Base-by-base conservation (phyloP, 1,140 invertebrate genomes). In the Eupristina koningsbergeri region DNA sequence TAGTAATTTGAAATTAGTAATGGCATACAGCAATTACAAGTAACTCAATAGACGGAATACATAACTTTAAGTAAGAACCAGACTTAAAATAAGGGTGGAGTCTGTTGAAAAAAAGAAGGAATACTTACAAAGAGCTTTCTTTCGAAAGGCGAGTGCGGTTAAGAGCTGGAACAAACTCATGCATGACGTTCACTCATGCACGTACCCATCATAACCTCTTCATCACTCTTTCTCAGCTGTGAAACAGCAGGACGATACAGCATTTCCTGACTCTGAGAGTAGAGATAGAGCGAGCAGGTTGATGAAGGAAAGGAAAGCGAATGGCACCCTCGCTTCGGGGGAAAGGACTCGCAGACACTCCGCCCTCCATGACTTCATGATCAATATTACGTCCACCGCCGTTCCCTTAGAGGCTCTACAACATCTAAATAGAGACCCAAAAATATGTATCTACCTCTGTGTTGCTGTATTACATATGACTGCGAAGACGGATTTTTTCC, bases 341-440 rank as follows among this genome's bases (percentile, higher is more conserved):
- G 85, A 87, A 88, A 87, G 87, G 81, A 88, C 75, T 87, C 87
- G 90, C 90, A 91, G 91, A 91, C 91, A 91, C 87, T 87, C 89
- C 86, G 86, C 87, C 87, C 87, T 75, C 88, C 26, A 89, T 86
- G 53, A 89, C 87, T 87, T 89, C 90, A 91, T 91, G 90, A 92
- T 92, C 91, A 92, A 92, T 92, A 92, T 92, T 92, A 90, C 90
- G 90, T 87, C 87, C 90, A 89, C 87, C 88, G 88, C 26, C 7
- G 9, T 34, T 88, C 87, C 88, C 89, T 85, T 83, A 8, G 13
- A 89, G 87, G 90, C 87, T 88, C 87, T 85, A 89, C 64, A 34
- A n/a, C 26, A 74, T 13, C 41, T 39, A 15, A 63, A 67, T 34
- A 39, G 50, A 61, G 75, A 77, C 39, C 53, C 53, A 61, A 77